Evolutionary conservation across 1,140 invertebrate species (phyloP), one percentile per base, ranked within the genome.

Genomic region (Pogonognathellus flavescens): DNA sequence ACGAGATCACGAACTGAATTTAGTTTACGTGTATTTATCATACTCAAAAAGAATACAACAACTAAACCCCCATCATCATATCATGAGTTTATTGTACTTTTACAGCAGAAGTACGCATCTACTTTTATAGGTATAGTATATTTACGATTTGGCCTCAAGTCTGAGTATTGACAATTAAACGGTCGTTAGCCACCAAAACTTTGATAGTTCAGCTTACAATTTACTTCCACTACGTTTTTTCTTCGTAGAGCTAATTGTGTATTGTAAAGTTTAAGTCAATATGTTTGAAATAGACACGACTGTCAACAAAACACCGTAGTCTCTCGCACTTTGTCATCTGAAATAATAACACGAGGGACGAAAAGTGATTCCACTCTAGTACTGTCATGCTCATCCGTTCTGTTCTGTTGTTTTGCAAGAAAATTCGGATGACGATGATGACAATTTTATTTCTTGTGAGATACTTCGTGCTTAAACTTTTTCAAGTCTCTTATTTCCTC

Each of bases 1-100:
- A 76, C 41, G 70, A 76, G 70, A 76, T 76, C 70, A 76, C 70
- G 70, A 76, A 76, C 25, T 76, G 70, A 76, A 41, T 76, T 76
- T 76, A 20, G 70, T 76, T 76, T 11, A 62, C 2, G 18, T 20
- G 59, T 62, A 62, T 18, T 18, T 18, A 18, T 18, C 59, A 62
- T 9, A 20, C 59, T 3, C 31, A 70, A 25, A 70, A 41, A 22
- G 55, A 59, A 18, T 59, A 59, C 22, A 20, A 59, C 22, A 20
- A 66, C 22, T 25, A 13, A 66, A 41, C 31, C 31, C 31, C 6
- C 25, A 66, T 25, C 14, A 55, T 4, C 53, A 55, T 41, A 41
- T 41, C 31, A 41, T 41, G 31, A 41, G 31, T 41, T 16, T 66
- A 60, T 25, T 66, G 0, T 25, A 10, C 11, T 2, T 66, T 13